A percentile compares a stretch with the other conserved stretches of the same genome.
Conservation (phyloP, 2,888 invertebrate species). For the Drosophila buzzatii region DNA sequence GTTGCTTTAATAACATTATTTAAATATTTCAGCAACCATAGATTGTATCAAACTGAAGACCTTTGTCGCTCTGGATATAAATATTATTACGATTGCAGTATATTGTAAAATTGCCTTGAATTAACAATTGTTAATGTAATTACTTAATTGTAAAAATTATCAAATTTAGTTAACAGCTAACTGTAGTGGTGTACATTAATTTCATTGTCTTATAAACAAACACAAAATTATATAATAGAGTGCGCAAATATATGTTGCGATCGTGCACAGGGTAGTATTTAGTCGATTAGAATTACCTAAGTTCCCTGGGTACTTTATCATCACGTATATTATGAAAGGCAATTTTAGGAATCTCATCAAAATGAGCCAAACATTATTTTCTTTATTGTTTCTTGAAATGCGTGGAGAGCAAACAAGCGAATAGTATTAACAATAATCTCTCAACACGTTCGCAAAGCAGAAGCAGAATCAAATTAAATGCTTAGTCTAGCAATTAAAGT, state of each 20-base stretch:
- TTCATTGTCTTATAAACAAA: background rate
- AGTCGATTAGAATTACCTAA: background rate
- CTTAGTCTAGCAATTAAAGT: conserved; percentile 15
- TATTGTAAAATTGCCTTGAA: background rate
- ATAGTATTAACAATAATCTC: conserved; percentile 6
- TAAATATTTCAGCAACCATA: background rate
- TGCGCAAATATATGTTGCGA: background rate
- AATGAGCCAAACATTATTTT: background rate
- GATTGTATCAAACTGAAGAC: background rate
- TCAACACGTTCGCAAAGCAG: conserved; percentile 9
- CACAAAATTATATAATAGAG: too few relatives aligned
- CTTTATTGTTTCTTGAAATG: conserved; percentile 10
- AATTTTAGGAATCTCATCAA: conserved; percentile 10
- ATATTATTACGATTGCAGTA: background rate
- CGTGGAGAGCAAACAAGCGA: conserved; percentile 5
- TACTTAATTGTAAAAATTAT: background rate
- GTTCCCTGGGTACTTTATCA: background rate
- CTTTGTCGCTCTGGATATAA: background rate
- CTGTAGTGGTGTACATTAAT: background rate
- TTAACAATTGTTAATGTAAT: too few relatives aligned
- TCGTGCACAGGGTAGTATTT: background rate
- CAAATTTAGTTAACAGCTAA: background rate
- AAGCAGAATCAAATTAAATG: conserved; percentile 5
- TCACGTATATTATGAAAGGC: background rate
- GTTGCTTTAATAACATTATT: background rate